phyloP scores from a whole-genome alignment of 2,113 vertebrate species.

The Gobiocypris rarus region DNA sequence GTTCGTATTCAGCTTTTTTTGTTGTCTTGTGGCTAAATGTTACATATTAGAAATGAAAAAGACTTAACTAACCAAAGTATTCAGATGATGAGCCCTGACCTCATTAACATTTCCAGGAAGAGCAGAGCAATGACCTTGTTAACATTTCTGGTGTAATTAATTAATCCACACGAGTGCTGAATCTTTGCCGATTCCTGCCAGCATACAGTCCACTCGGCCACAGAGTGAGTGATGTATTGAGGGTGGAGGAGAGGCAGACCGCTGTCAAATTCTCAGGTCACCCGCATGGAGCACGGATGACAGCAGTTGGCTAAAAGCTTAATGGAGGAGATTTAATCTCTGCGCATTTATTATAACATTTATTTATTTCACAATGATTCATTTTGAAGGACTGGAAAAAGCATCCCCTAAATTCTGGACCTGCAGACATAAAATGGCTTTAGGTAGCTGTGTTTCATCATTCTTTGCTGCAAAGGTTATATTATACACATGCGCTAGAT shows the following conservation, averaged over 20 bases:
- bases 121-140: constrained; percentile 69
- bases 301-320: constrained; percentile 72
- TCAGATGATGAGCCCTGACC: constrained; percentile 63
- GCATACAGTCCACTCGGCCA: constrained; percentile 37
- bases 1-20: not conserved
- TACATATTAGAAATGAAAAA: constrained; percentile 27
- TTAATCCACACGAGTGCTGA: constrained; percentile 73
- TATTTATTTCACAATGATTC: not conserved
- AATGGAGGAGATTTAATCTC: constrained; percentile 62
- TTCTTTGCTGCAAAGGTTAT: constrained; percentile 3
- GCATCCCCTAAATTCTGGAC: not conserved
- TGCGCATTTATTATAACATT: not conserved
- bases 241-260: constrained; percentile 47
- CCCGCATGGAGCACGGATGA: constrained; percentile 59
- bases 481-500: not conserved
- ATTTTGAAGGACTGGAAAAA: constrained; percentile 3
- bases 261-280: constrained; percentile 63
- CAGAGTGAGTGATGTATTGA: constrained; percentile 71
- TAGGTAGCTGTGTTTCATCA: constrained; percentile 30
- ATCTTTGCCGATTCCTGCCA: constrained; percentile 48
- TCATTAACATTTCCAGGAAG: constrained; percentile 64
- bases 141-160: constrained; percentile 75
- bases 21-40: constrained; percentile 28
- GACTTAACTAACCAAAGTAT: constrained; percentile 47
- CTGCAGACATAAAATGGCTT: constrained; percentile 58